Evolutionary conservation across 2,797 vertebrate species (phyloP).

Genomic region (Eulemur mongoz): DNA sequence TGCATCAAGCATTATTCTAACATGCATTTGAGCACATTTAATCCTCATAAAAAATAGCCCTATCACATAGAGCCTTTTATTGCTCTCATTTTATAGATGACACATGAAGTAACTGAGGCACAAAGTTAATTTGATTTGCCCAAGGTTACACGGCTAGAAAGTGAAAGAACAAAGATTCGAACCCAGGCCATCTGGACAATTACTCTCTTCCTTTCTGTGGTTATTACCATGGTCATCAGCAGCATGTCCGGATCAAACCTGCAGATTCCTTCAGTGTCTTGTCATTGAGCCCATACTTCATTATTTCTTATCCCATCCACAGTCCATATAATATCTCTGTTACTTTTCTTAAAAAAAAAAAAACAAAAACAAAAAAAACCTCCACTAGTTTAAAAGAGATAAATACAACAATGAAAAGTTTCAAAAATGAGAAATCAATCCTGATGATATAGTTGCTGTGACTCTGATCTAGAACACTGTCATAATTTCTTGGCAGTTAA

Average conservation of each 20-base stretch:
- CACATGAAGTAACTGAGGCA: not conserved
- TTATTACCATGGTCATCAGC: not conserved
- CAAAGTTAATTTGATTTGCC: not conserved
- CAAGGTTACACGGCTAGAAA: not conserved
- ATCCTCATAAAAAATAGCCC: not conserved
- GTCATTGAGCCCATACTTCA: not conserved
- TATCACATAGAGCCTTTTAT: not conserved
- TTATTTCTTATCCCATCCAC: not conserved
- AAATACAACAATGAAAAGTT: not conserved
- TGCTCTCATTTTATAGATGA: not conserved
- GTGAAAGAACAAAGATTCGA: not conserved
- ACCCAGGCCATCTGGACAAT: not conserved
- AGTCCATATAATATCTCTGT: not conserved
- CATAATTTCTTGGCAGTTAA: not conserved
- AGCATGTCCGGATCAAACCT: not conserved
- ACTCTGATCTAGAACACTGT: not conserved
- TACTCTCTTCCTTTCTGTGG: not conserved
- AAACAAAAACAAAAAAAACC: not conserved
- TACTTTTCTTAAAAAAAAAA: not conserved
- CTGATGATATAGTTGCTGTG: not conserved
- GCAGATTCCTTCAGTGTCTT: not conserved
- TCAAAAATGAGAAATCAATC: slow-evolving; percentile 21
- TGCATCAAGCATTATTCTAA: not conserved
- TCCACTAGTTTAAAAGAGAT: not conserved
- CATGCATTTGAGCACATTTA: not conserved